These are phyloP conservation scores for Phainopepla nitens DNA, from an alignment of 2,113 vertebrate genomes.

Conservation along the genomic window DNA sequence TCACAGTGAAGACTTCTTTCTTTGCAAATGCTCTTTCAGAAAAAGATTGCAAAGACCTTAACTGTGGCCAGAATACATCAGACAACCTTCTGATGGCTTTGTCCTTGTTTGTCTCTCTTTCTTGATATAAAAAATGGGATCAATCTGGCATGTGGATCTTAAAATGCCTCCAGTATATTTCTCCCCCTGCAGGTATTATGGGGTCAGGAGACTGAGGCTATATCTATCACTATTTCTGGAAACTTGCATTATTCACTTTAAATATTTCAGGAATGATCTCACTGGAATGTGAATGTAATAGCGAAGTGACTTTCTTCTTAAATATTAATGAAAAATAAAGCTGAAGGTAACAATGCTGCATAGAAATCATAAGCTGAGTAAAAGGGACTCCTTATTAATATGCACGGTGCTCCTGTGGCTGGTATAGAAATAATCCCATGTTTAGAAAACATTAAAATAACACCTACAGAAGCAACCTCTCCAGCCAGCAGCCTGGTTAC, in stretches of 20 bases:
- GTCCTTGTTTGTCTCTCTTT: constrained; percentile 33
- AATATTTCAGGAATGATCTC: constrained; percentile 53
- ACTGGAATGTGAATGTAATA: not conserved
- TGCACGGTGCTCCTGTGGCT: not conserved
- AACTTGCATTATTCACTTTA: constrained; percentile 19
- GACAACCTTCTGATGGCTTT: constrained; percentile 31
- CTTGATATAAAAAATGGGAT: constrained; percentile 30
- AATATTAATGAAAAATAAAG: constrained; percentile 46
- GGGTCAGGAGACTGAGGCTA: not conserved
- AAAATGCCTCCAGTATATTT: constrained; percentile 43
- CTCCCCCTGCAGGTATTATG: not conserved
- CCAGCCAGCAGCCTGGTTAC: not conserved
- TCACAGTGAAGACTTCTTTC: not conserved
- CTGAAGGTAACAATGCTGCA: not conserved
- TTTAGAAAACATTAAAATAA: not conserved
- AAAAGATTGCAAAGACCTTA: not conserved
- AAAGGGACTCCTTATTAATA: not conserved
- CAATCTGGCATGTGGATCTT: not conserved
- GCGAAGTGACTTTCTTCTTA: constrained; percentile 9
- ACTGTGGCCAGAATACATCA: constrained; percentile 24
- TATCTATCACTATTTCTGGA: constrained; percentile 42
- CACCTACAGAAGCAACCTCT: not conserved
- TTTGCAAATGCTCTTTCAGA: not conserved
- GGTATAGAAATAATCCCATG: not conserved
- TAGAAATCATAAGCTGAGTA: not conserved